Evolutionary conservation across 1,140 invertebrate species (phyloP).

Genomic region (Pararge aegeria): DNA sequence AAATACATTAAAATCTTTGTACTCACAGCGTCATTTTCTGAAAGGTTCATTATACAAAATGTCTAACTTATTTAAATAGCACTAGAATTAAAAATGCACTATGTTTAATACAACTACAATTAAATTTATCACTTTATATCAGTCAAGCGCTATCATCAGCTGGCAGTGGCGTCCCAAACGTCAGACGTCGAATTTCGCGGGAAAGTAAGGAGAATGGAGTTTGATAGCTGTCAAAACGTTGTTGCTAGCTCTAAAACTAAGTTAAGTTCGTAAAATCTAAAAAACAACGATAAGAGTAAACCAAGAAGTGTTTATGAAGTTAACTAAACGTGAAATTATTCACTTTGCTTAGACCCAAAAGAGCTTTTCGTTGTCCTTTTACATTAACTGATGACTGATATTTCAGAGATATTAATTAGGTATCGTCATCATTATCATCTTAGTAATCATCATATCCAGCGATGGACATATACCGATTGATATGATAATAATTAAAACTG

Average conservation of each 20-base stretch:
- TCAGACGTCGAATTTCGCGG: slow-evolving; percentile 70
- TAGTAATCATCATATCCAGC: no score
- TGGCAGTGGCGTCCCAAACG: slow-evolving; percentile 54
- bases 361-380: no score
- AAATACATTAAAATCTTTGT: slow-evolving; percentile 23
- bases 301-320: no score
- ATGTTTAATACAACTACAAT: slow-evolving; percentile 27
- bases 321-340: no score
- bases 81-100: slow-evolving; percentile 11
- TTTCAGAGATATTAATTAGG: no score
- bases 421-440: no score
- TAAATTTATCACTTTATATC: slow-evolving; percentile 23
- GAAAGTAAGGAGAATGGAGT: slow-evolving; percentile 25
- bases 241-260: background rate
- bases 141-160: slow-evolving; percentile 38
- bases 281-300: background rate
- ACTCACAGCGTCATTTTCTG: slow-evolving; percentile 75
- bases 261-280: background rate
- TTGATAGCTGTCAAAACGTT: background rate
- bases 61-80: slow-evolving; percentile 12
- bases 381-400: no score
- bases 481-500: no score
- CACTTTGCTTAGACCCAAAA: no score
- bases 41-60: slow-evolving; percentile 58
- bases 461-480: no score